Evolutionary conservation across 2,797 vertebrate species (phyloP).

Genomic region (Enteromius thamalakanensis): DNA sequence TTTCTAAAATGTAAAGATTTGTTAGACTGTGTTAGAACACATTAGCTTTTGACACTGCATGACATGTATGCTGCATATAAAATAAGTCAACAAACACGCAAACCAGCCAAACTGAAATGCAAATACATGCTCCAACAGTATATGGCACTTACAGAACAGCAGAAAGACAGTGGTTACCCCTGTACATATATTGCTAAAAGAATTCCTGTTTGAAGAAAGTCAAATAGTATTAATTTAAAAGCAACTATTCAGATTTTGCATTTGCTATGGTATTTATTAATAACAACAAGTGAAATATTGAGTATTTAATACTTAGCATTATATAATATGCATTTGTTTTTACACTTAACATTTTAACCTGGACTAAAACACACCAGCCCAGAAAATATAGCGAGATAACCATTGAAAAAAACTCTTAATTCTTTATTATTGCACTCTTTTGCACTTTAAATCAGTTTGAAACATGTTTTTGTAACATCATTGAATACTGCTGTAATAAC

Average conservation of each 20-base stretch:
- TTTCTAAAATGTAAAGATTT: neutral
- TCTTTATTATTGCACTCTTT: neutral
- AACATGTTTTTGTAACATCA: neutral
- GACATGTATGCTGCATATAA: neutral
- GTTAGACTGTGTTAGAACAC: neutral
- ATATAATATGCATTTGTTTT: neutral
- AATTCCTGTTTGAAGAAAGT: neutral
- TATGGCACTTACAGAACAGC: constrained; percentile 1
- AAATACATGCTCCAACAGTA: neutral
- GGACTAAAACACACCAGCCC: neutral
- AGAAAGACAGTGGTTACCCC: neutral
- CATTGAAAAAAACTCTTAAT: neutral
- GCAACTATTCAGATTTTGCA: neutral
- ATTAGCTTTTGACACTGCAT: neutral
- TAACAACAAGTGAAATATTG: neutral
- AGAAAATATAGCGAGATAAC: neutral
- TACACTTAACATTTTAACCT: neutral
- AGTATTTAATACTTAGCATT: neutral
- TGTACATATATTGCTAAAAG: neutral
- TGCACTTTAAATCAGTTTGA: neutral
- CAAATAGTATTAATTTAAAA: neutral
- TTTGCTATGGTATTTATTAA: neutral
- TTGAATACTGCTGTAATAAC: neutral
- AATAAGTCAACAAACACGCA: neutral
- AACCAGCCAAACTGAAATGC: neutral